Percentiles rank a stretch among this genome's conserved stretches.
Conservation (phyloP, 2,888 invertebrate species). For the Mythimna loreyi region DNA sequence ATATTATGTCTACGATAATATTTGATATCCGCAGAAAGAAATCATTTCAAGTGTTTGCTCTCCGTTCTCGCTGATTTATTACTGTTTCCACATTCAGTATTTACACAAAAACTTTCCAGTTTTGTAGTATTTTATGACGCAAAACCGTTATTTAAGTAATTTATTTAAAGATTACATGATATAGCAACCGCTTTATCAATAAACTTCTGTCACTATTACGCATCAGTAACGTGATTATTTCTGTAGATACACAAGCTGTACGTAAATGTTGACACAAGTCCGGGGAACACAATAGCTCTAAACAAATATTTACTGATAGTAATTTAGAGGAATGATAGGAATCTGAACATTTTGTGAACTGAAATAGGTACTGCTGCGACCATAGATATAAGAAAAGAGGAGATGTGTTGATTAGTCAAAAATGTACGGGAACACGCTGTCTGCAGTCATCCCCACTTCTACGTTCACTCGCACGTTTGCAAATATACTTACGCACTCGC, state of each 20-base stretch:
- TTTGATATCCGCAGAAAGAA: background rate
- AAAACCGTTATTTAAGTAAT: slow-evolving; percentile 26
- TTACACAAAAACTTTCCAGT: slow-evolving; percentile 17
- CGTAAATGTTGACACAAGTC: slow-evolving; percentile 7
- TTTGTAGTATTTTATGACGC: slow-evolving; percentile 10
- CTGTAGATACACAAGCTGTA: background rate
- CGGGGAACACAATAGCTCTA: background rate
- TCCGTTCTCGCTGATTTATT: background rate
- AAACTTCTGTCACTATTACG: background rate
- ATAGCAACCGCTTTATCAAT: slow-evolving; percentile 10
- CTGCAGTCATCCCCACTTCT: too few relatives aligned
- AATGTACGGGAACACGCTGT: too few relatives aligned
- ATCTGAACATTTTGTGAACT: slow-evolving; percentile 5
- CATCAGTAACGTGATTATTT: slow-evolving; percentile 11
- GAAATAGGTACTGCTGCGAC: background rate
- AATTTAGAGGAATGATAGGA: background rate
- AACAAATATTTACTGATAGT: slow-evolving; percentile 6
- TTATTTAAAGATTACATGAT: slow-evolving; percentile 14
- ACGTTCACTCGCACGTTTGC: too few relatives aligned
- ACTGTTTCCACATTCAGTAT: background rate
- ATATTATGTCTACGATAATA: background rate
- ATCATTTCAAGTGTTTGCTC: slow-evolving; percentile 1
- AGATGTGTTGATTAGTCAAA: too few relatives aligned
- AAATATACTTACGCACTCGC: too few relatives aligned
- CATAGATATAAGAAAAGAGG: too few relatives aligned